phyloP scores from a whole-genome alignment of 2,797 vertebrate genomes.

The Varecia variegata region DNA sequence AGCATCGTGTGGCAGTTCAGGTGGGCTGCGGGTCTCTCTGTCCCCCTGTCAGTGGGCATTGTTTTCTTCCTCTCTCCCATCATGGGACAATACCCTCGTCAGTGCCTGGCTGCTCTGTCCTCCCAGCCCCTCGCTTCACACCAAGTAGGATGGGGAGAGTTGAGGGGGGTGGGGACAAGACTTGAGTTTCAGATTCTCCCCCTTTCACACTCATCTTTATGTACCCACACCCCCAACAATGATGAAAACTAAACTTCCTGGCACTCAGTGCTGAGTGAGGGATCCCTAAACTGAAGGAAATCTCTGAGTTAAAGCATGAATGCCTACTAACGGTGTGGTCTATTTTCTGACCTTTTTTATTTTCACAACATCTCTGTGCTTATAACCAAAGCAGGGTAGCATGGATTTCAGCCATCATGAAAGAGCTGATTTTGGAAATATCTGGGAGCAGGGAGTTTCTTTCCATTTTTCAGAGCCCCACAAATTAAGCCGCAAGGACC shows the following conservation, averaged over 20 bases:
- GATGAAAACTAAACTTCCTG: background rate
- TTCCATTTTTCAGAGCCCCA: background rate
- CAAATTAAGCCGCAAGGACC: background rate
- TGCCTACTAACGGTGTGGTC: background rate
- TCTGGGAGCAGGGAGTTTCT: background rate
- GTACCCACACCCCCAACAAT: fast-evolving
- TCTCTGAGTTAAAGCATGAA: background rate
- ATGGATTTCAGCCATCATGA: background rate
- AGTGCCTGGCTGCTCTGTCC: background rate
- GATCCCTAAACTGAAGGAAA: background rate
- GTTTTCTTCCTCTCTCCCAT: background rate
- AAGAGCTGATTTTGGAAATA: background rate
- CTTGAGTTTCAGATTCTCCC: background rate
- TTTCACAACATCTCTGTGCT: background rate
- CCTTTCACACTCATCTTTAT: background rate
- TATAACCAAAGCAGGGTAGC: background rate
- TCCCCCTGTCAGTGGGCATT: background rate
- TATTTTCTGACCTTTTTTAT: background rate
- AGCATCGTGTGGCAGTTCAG: background rate
- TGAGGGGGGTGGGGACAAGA: background rate
- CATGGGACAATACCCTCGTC: background rate
- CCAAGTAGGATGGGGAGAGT: background rate
- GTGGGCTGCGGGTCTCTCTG: background rate
- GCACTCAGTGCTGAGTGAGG: background rate
- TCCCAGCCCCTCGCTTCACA: background rate